These are phyloP conservation scores for Clusia tigrina DNA, from an alignment of 2,888 invertebrate species.

Conservation along the genomic window DNA sequence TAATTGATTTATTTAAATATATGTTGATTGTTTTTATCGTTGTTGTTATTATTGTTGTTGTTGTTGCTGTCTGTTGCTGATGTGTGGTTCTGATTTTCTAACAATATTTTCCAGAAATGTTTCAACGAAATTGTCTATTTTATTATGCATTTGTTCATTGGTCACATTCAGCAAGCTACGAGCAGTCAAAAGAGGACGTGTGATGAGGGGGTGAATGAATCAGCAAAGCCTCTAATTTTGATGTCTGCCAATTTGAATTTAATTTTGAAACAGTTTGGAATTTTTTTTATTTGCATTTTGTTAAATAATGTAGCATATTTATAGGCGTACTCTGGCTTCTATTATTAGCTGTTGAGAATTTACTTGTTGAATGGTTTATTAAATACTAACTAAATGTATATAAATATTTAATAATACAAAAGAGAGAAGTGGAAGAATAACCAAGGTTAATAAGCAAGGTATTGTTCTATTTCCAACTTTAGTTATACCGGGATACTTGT, in stretches of 20 bases:
- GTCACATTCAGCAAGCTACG: too few relatives aligned
- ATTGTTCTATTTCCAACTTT: too few relatives aligned
- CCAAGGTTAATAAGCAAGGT: too few relatives aligned
- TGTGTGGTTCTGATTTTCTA: not conserved
- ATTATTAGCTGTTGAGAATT: not conserved
- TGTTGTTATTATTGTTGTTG: not conserved
- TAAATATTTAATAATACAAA: too few relatives aligned
- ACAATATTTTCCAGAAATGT: not conserved
- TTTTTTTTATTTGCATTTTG: not conserved
- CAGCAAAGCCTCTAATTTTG: too few relatives aligned
- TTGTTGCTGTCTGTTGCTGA: not conserved
- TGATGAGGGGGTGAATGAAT: too few relatives aligned
- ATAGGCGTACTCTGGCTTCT: not conserved
- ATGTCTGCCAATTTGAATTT: not conserved
- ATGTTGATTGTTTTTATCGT: slow-evolving; percentile 32
- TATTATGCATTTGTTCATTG: too few relatives aligned
- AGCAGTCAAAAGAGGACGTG: too few relatives aligned
- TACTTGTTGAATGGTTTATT: not conserved
- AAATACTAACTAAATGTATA: too few relatives aligned
- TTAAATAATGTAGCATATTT: not conserved
- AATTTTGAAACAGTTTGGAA: not conserved
- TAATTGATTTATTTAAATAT: slow-evolving; percentile 56
- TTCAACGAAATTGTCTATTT: not conserved
- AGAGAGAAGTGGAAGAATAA: too few relatives aligned
- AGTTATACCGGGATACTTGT: too few relatives aligned